These are phyloP conservation scores for Brenthis hecate DNA, from an alignment of 2,888 invertebrate genomes.

Conservation along the genomic window DNA sequence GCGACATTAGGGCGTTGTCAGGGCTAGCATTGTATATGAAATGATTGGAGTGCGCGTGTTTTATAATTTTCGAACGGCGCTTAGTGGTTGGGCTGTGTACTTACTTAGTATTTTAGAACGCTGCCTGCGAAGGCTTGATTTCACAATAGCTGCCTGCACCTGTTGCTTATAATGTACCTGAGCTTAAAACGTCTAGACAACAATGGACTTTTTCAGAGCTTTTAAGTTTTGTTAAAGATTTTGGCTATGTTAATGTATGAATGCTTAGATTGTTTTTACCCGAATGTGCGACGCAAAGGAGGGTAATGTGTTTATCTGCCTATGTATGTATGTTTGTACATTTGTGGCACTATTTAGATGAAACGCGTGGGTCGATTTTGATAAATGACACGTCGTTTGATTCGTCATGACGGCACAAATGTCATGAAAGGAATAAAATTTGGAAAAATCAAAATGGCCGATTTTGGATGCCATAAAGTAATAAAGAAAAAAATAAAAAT, in stretches of 20 bases:
- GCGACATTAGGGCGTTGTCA: constrained; percentile 47
- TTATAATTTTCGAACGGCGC: constrained; percentile 33
- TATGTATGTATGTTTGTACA: no score
- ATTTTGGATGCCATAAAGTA: no score
- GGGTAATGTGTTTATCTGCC: no score
- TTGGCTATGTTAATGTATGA: not conserved
- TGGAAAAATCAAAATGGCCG: no score
- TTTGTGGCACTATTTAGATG: no score
- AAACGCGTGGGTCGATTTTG: no score
- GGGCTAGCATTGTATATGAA: constrained; percentile 44
- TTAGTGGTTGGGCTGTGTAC: constrained; percentile 27
- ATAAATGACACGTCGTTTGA: no score
- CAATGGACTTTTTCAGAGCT: constrained; percentile 11
- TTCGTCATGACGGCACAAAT: no score
- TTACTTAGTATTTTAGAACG: constrained; percentile 33
- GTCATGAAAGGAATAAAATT: no score
- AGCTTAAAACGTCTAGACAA: constrained; percentile 21
- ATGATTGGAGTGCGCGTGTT: constrained; percentile 35
- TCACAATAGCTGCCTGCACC: constrained; percentile 27
- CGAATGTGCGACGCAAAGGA: no score
- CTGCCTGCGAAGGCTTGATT: constrained; percentile 28
- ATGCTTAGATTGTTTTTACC: no score
- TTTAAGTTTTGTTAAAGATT: not conserved
- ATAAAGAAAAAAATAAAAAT: no score
- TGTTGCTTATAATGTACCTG: constrained; percentile 32